Conservation (phyloP, 2,797 vertebrate genomes). For the Eulemur coronatus region DNA sequence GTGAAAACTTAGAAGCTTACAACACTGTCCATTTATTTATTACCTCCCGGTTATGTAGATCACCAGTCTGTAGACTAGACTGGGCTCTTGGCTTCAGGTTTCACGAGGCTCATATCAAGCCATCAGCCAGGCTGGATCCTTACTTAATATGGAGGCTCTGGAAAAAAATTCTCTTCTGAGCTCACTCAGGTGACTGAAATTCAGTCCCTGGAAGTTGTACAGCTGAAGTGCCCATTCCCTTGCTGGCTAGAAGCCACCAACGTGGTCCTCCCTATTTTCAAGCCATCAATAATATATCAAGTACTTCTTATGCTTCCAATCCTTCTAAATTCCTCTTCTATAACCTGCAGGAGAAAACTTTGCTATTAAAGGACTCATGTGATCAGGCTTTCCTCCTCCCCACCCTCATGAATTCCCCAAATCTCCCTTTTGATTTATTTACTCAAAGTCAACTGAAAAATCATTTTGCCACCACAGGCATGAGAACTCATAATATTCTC, state of each 20-base stretch:
- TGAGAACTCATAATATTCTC: not conserved
- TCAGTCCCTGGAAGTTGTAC: not conserved
- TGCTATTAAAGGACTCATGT: not conserved
- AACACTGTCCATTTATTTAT: not conserved
- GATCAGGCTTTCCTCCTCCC: not conserved
- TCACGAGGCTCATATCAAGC: not conserved
- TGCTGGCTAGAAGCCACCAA: not conserved
- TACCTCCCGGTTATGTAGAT: not conserved
- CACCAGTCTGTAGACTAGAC: not conserved
- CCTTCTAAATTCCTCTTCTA: not conserved
- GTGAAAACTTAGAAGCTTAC: not conserved
- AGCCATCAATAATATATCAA: not conserved
- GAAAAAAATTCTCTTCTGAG: not conserved
- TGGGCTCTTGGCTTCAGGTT: not conserved
- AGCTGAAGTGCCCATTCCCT: not conserved
- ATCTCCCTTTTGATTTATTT: not conserved
- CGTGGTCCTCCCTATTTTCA: not conserved
- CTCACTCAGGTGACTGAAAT: not conserved
- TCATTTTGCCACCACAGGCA: not conserved
- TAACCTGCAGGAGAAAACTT: not conserved
- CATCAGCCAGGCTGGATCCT: not conserved
- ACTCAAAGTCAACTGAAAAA: conserved; percentile 9
- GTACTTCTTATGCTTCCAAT: not conserved
- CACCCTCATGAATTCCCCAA: not conserved
- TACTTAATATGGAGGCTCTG: not conserved